Percentiles rank a stretch among this genome's conserved stretches.
These are phyloP conservation scores for Caenorhabditis latens DNA, from an alignment of 1,140 invertebrate genomes.

Conservation along the genomic window DNA sequence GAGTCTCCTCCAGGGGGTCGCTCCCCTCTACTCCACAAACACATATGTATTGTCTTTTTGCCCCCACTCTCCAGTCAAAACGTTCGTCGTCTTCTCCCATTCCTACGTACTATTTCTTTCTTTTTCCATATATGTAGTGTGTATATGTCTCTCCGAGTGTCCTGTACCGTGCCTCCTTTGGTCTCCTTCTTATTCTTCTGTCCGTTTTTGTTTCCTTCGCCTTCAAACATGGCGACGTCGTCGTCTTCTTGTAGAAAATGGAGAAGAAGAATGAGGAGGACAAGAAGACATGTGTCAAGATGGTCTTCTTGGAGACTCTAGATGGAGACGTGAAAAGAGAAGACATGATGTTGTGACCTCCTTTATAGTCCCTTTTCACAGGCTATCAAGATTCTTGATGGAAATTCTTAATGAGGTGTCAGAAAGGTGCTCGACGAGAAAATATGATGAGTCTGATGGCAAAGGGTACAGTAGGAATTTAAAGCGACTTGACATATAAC, in stretches of 20 bases:
- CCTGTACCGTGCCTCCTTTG: background rate
- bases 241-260: background rate
- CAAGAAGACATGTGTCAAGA: constrained; percentile 41
- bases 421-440: background rate
- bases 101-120: background rate
- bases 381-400: background rate
- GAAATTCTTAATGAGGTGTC: background rate
- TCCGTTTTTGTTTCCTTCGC: background rate
- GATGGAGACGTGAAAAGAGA: background rate
- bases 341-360: background rate
- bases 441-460: no score
- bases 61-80: background rate
- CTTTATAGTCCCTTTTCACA: background rate
- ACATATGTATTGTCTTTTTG: constrained; percentile 51
- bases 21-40: background rate
- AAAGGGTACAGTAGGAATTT: no score
- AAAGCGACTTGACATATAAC: no score
- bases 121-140: background rate
- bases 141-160: background rate
- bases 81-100: constrained; percentile 6
- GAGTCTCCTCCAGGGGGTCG: background rate
- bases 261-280: background rate
- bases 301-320: background rate
- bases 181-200: constrained; percentile 8
- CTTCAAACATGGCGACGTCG: background rate